Evolutionary conservation across 2,797 vertebrate species (phyloP), one percentile per base, ranked within the genome.

Genomic region (Remorina albescens): DNA sequence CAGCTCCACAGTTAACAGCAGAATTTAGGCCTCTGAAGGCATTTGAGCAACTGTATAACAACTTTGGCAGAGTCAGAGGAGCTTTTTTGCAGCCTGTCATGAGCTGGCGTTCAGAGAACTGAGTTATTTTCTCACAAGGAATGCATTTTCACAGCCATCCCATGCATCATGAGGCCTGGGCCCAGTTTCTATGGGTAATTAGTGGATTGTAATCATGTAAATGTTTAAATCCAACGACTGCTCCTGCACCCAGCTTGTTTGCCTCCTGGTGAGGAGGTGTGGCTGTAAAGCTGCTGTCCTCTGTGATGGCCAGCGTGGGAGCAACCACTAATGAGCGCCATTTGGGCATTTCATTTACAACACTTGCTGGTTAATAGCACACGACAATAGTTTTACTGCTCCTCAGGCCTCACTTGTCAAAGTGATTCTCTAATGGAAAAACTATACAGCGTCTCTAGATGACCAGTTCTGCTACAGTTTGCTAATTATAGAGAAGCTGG

Each of bases 311-410:
- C 74, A 36, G 83, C 67, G 77, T 79, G 74, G 80, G 82, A 84
- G 83, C 83, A 75, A 79, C 67, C 72, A 69, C 86, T 91, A 93
- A 93, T 91, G 89, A 94, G 89, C 75, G 82, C 88, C 82, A 90
- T 91, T 92, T 91, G 89, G 81, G 72, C 63, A 69, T 39, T 72
- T 87, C 86, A 87, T 91, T 89, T 79, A 88, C 85, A 92, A 87
- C 87, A 85, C 89, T 89, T 91, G 86, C 87, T 87, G 89, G 70
- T 90, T 89, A 91, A 91, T 73, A 83, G 80, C 81, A 78, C 83
- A 82, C 77, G 68, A 92, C 89, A 88, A 84, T 76, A 67, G 71
- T 85, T 90, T 91, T 85, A 88, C 79, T 84, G 82, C 88, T 56
- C 65, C 82, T 72, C 62, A 26, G 76, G 69, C 67, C 34, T 39